Conservation (phyloP, 2,113 vertebrate genomes). For the Abramis brama region DNA sequence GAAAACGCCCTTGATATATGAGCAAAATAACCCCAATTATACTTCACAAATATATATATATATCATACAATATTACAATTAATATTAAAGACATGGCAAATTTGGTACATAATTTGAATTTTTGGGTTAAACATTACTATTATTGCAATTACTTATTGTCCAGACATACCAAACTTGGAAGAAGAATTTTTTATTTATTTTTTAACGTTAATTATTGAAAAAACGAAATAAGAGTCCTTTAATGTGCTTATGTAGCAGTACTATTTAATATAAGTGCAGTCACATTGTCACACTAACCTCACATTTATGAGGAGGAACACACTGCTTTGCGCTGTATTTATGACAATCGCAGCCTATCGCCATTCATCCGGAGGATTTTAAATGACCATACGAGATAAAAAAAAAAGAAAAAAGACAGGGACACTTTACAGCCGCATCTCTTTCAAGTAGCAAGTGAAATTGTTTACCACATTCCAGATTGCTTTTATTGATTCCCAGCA, state of each 20-base stretch:
- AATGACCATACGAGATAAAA: constrained; percentile 2
- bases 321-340: neutral
- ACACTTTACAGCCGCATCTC: constrained; percentile 35
- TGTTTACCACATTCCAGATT: constrained; percentile 71
- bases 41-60: neutral
- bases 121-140: neutral
- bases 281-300: neutral
- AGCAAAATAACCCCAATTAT: neutral
- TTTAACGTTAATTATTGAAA: no score
- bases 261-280: neutral
- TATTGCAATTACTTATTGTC: neutral
- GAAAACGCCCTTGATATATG: no score
- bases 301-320: neutral
- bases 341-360: neutral
- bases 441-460: constrained; percentile 50
- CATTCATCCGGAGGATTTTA: neutral
- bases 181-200: no score
- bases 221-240: neutral
- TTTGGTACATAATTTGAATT: neutral
- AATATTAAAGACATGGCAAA: neutral
- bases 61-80: neutral
- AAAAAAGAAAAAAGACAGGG: neutral
- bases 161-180: neutral
- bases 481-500: constrained; percentile 70
- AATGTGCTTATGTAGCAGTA: neutral